These are phyloP conservation scores for Nothobranchius furzeri DNA, from an alignment of 2,113 vertebrate species.

Conservation along the genomic window DNA sequence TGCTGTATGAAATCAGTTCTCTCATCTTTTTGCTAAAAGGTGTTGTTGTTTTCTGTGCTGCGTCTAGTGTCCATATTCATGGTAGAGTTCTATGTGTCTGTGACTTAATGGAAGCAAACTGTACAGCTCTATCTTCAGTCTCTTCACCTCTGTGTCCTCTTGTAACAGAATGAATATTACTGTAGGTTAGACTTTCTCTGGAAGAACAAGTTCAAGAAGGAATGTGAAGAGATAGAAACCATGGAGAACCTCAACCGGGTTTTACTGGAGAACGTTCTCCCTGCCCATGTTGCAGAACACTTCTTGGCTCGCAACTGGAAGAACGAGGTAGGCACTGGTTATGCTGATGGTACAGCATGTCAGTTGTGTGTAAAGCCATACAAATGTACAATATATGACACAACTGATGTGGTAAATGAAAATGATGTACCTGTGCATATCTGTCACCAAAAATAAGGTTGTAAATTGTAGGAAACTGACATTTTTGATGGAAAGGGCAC, in stretches of 20 bases:
- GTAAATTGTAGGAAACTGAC: background rate
- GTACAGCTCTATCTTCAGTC: conserved; percentile 70
- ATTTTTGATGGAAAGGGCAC: too few relatives aligned
- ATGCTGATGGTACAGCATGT: background rate
- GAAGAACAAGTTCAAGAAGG: conserved; percentile 99
- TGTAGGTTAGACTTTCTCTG: conserved; percentile 99
- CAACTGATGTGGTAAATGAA: too few relatives aligned
- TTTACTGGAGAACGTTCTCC: conserved; percentile 95
- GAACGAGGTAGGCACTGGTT: conserved; percentile 85
- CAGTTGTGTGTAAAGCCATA: background rate
- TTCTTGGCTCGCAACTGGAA: conserved; percentile 97
- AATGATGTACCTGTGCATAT: too few relatives aligned
- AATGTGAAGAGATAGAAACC: conserved; percentile 98
- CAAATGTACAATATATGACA: background rate
- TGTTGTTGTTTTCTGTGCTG: conserved; percentile 1
- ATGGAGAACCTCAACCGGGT: conserved; percentile 98
- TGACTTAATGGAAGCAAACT: conserved; percentile 90
- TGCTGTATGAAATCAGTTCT: too few relatives aligned
- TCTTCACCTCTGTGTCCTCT: conserved; percentile 99
- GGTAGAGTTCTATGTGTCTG: conserved; percentile 55
- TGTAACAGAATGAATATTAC: conserved; percentile 99
- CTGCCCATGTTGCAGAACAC: conserved; percentile 96
- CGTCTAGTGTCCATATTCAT: conserved; percentile 8
- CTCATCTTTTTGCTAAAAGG: background rate
- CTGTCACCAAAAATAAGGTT: background rate